These are phyloP conservation scores for Phacellophora camtschatica DNA, from an alignment of 30 jellyfish, hydroid and myxozoan species.

Conservation along the genomic window DNA sequence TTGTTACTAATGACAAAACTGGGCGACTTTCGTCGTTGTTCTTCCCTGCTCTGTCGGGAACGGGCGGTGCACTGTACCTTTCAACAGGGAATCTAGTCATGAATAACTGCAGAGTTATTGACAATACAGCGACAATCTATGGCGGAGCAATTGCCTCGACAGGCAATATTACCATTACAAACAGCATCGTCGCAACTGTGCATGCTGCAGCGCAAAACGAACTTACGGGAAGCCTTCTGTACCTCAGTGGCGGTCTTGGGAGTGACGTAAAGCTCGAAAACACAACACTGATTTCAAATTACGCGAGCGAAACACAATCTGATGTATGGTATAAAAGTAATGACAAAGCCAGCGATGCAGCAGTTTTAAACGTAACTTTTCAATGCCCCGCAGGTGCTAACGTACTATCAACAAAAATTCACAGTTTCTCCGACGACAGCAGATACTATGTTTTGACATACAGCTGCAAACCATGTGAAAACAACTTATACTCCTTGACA, in stretches of 20 bases:
- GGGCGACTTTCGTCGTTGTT: constrained; percentile 18
- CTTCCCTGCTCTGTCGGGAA: constrained; percentile 17
- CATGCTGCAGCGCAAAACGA: not conserved
- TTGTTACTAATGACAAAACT: not conserved
- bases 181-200: not conserved
- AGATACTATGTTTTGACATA: not conserved
- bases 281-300: not conserved
- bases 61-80: constrained; percentile 8
- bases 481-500: not conserved
- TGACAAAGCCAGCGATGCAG: not conserved
- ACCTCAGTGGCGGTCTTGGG: not conserved
- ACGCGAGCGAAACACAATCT: not conserved
- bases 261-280: not conserved
- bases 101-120: not conserved
- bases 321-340: constrained; percentile 12
- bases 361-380: not conserved
- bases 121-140: not conserved
- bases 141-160: constrained; percentile 14
- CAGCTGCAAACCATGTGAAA: constrained; percentile 33
- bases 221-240: not conserved
- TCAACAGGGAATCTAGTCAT: not conserved
- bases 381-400: not conserved
- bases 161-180: not conserved
- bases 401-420: not conserved
- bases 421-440: not conserved